Percentiles rank a stretch among this genome's conserved stretches.
These are phyloP conservation scores for Numida meleagris DNA, from an alignment of 2,113 vertebrate species.

Conservation along the genomic window DNA sequence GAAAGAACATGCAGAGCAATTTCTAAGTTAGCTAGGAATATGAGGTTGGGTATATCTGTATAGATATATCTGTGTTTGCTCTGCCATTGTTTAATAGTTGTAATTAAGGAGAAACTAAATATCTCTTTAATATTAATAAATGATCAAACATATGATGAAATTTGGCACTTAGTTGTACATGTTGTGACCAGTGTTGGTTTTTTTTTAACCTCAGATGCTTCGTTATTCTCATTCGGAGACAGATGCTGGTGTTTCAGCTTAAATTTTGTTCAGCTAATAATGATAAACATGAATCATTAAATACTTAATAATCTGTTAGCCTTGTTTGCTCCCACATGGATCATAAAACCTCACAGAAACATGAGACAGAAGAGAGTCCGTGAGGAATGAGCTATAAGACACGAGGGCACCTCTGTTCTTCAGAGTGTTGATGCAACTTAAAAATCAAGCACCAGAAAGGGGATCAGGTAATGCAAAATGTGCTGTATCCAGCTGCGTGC, in stretches of 20 bases:
- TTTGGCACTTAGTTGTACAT: not conserved
- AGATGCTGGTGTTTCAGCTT: not conserved
- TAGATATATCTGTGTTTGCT: not conserved
- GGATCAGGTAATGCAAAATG: not conserved
- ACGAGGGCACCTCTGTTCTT: not conserved
- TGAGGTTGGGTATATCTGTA: not conserved
- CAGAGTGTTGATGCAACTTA: not conserved
- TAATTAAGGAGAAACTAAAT: not conserved
- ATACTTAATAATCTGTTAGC: not conserved
- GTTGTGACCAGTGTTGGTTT: not conserved
- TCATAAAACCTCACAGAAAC: not conserved
- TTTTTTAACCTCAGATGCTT: slow-evolving; percentile 37
- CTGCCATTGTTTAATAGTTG: not conserved
- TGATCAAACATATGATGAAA: not conserved
- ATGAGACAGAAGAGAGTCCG: not conserved
- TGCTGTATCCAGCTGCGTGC: not conserved
- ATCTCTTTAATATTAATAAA: not conserved
- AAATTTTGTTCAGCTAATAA: not conserved
- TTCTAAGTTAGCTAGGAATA: not conserved
- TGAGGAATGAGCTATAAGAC: not conserved
- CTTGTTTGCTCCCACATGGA: not conserved
- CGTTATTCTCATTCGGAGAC: not conserved
- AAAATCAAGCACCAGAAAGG: not conserved
- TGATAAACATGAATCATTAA: not conserved
- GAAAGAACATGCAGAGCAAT: not conserved